Conservation (phyloP, 2,888 invertebrate species). For the Synergus gifuensis region DNA sequence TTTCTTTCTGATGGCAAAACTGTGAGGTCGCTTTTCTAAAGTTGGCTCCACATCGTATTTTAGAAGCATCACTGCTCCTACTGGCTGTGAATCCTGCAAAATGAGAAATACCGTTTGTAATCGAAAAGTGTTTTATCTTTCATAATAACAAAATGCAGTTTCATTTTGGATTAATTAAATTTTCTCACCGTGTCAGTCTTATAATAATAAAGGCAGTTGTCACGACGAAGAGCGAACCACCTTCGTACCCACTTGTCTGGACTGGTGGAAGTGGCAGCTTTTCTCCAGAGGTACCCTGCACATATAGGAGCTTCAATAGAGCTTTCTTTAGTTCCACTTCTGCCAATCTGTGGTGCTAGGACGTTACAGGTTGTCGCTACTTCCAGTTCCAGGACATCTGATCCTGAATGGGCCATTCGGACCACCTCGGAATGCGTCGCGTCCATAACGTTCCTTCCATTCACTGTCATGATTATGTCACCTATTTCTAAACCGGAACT, state of each 20-base stretch:
- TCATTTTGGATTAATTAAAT: too few relatives aligned
- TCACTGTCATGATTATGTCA: conserved; percentile 95
- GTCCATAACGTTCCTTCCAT: conserved; percentile 93
- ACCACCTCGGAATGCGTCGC: conserved; percentile 96
- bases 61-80: conserved; percentile 92
- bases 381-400: conserved; percentile 91
- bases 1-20: conserved; percentile 85
- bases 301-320: conserved; percentile 80
- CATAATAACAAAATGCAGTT: too few relatives aligned
- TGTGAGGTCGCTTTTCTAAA: conserved; percentile 84
- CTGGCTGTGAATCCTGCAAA: conserved; percentile 88
- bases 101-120: conserved; percentile 50
- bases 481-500: conserved; percentile 95
- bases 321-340: conserved; percentile 79
- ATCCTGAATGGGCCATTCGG: conserved; percentile 92
- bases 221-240: conserved; percentile 94
- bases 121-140: too few relatives aligned
- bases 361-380: conserved; percentile 93
- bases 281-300: conserved; percentile 89
- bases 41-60: conserved; percentile 87
- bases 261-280: conserved; percentile 79
- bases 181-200: conserved; percentile 90
- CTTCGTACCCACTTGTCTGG: conserved; percentile 89
- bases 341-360: conserved; percentile 84
- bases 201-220: conserved; percentile 97